Evolutionary conservation across 2,888 invertebrate genomes (phyloP).

Genomic region (Chrysolina americana): DNA sequence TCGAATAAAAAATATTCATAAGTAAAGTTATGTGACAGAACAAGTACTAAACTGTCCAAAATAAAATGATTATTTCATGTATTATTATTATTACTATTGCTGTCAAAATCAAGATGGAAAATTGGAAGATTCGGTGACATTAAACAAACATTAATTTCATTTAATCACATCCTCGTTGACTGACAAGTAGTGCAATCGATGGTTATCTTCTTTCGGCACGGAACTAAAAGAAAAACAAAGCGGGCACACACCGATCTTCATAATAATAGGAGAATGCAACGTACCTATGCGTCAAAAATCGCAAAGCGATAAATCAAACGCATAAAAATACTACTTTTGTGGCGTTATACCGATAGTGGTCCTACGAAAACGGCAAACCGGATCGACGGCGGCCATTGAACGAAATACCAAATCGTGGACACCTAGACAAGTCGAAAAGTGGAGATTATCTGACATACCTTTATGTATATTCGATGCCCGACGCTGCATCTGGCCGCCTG

Average conservation of each 20-base stretch:
- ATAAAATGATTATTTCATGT: no score
- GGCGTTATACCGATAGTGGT: not conserved
- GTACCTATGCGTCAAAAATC: slow-evolving; percentile 19
- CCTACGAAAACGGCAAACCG: slow-evolving; percentile 1
- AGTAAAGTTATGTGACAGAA: no score
- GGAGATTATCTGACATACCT: slow-evolving; percentile 66
- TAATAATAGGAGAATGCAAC: not conserved
- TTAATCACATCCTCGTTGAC: no score
- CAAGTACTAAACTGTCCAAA: no score
- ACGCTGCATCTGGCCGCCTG: slow-evolving; percentile 70
- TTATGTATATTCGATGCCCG: slow-evolving; percentile 74
- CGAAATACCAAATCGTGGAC: slow-evolving; percentile 14
- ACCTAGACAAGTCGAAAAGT: slow-evolving; percentile 14
- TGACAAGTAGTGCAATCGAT: no score
- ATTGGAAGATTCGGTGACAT: no score
- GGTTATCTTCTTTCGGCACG: not conserved
- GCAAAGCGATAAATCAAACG: not conserved
- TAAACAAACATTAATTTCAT: no score
- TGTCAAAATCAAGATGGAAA: no score
- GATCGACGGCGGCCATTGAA: slow-evolving; percentile 33
- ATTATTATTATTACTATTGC: no score
- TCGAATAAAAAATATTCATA: no score
- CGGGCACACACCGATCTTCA: not conserved
- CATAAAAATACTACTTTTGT: slow-evolving; percentile 12
- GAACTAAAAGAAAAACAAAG: slow-evolving; percentile 1